phyloP scores from a whole-genome alignment of 1,140 invertebrate genomes.

The Drosophila sproati region DNA sequence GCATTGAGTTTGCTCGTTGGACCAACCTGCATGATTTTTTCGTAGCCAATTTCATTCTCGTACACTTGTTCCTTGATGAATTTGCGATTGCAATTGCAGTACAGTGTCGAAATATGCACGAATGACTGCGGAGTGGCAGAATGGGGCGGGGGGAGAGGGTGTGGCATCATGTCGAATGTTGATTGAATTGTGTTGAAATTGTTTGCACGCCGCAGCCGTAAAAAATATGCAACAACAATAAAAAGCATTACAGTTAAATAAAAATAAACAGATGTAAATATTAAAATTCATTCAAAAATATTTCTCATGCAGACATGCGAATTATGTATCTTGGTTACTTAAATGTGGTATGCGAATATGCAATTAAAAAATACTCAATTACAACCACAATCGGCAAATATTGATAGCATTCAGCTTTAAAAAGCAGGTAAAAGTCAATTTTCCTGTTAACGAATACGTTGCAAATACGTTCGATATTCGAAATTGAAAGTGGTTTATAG shows the following conservation, averaged over 20 bases:
- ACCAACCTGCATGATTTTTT: constrained; percentile 85
- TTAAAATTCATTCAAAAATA: constrained; percentile 75
- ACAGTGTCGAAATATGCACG: constrained; percentile 89
- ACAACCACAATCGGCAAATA: constrained; percentile 28
- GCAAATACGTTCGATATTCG: neutral
- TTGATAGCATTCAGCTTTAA: constrained; percentile 1
- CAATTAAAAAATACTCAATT: constrained; percentile 19
- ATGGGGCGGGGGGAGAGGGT: neutral
- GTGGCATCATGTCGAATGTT: constrained; percentile 70
- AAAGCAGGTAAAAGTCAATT: neutral
- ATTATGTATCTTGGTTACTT: constrained; percentile 76
- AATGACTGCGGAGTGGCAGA: constrained; percentile 83
- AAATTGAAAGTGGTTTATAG: neutral
- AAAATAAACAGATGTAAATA: constrained; percentile 54
- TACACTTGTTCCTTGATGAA: constrained; percentile 87
- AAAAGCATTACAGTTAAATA: constrained; percentile 31
- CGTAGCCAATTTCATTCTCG: constrained; percentile 84
- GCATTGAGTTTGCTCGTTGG: constrained; percentile 16
- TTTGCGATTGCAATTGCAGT: constrained; percentile 87
- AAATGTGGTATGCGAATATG: constrained; percentile 67
- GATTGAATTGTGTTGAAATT: constrained; percentile 83
- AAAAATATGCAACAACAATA: constrained; percentile 65
- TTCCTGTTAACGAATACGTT: neutral
- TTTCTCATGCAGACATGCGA: constrained; percentile 57
- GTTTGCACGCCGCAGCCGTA: constrained; percentile 64